phyloP scores from a whole-genome alignment of 1,140 invertebrate genomes.

The Eciton burchellii region DNA sequence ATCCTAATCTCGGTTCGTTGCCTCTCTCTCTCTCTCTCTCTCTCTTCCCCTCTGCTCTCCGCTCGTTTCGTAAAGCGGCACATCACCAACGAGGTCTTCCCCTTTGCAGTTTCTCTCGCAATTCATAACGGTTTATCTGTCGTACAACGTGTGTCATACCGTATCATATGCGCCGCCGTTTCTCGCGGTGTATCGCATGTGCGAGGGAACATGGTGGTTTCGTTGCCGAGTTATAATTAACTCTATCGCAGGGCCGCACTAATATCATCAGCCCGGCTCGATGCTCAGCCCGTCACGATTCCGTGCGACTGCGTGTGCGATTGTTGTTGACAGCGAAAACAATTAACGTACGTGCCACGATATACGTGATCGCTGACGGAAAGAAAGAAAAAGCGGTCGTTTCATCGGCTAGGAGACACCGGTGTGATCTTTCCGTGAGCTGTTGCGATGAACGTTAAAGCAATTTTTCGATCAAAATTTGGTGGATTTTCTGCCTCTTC shows the following conservation, averaged over 20 bases:
- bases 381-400: constrained; percentile 13
- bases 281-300: constrained; percentile 34
- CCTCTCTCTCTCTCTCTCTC: background rate
- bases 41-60: background rate
- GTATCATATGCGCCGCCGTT: constrained; percentile 38
- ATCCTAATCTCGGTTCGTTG: background rate
- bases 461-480: no score
- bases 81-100: constrained; percentile 15
- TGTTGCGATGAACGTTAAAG: background rate
- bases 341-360: background rate
- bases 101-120: background rate
- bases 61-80: constrained; percentile 1
- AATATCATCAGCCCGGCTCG: constrained; percentile 57
- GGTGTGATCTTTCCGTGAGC: background rate
- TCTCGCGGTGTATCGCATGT: constrained; percentile 64
- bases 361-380: background rate
- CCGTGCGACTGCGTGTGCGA: background rate
- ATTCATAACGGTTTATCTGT: constrained; percentile 30
- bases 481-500: background rate
- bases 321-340: constrained; percentile 3
- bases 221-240: constrained; percentile 79
- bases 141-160: constrained; percentile 39
- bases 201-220: constrained; percentile 75
- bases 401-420: background rate
- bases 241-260: constrained; percentile 69